Base-by-base conservation (phyloP, 64 coral and sea anemone species). In the Anthopleura sola region DNA sequence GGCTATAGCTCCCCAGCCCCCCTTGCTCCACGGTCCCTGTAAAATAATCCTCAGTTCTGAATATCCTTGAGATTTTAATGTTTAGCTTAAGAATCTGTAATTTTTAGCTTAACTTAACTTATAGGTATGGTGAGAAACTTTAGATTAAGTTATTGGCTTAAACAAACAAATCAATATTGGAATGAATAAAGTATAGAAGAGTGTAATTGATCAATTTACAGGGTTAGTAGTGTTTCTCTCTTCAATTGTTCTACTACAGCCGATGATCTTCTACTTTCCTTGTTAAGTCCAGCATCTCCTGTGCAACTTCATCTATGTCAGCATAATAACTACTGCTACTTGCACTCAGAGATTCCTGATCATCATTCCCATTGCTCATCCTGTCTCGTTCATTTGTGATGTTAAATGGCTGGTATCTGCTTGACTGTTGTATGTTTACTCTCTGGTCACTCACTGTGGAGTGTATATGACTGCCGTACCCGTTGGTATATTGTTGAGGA, bases 251-350 rank as follows among this genome's bases (percentile, higher is more conserved):
- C 37, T 33, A n/a, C 34, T 79, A 79, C 4, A 79, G 24, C 19
- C 76, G 76, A 13, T 79, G 76, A 4, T 79, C 76, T 37, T 79
- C 76, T 46, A 79, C 44, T 79, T 47, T 18, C 39, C 76, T 79
- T 48, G 76, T 44, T n/a, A 79, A 79, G 11, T 79, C 76, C 17
- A 79, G 39, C 76, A 79, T 79, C 31, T 79, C 76, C 24, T 79
- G 76, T 24, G 76, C 76, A 24, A 79, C 38, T 21, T 96, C 94
- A 10, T 96, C 94, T 23, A 92, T 92, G 85, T 96, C 94, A 13
- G 83, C 94, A 85, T 87, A 96, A 68, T 96, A 96, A 68, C 90
- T 96, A 44, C 94, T 96, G 74, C 94, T 96, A 39, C 86, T 92
- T 14, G 82, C 83, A 64, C 94, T 96, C 7, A 55, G 15, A 53